These are phyloP conservation scores for Daktulosphaira vitifoliae DNA, from an alignment of 1,140 invertebrate genomes.

Conservation along the genomic window DNA sequence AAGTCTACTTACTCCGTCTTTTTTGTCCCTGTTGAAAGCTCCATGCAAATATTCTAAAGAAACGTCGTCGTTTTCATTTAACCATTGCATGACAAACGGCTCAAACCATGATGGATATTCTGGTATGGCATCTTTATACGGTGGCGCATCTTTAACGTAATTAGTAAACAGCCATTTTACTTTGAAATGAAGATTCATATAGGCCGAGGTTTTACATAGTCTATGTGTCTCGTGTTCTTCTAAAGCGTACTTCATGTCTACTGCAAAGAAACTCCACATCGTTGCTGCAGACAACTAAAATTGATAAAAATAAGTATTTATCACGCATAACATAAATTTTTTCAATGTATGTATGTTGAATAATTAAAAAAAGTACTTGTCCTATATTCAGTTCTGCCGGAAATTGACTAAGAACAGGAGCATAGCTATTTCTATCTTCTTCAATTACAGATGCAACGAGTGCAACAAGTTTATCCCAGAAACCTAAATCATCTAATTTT, in stretches of 20 bases:
- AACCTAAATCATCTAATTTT: slow-evolving; percentile 83
- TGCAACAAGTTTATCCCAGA: slow-evolving; percentile 97
- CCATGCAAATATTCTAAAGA: slow-evolving; percentile 97
- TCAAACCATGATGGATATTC: slow-evolving; percentile 99
- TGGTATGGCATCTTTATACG: slow-evolving; percentile 73
- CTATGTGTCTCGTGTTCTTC: slow-evolving; percentile 96
- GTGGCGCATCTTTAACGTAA: slow-evolving; percentile 96
- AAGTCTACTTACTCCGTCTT: slow-evolving; percentile 78
- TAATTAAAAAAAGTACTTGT: slow-evolving; percentile 49
- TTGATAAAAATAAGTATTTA: slow-evolving; percentile 36
- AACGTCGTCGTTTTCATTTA: slow-evolving; percentile 99
- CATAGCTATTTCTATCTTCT: slow-evolving; percentile 96
- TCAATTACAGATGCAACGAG: slow-evolving; percentile 97
- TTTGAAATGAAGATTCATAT: slow-evolving; percentile 99
- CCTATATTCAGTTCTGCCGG: slow-evolving; percentile 86
- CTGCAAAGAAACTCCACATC: slow-evolving; percentile 94
- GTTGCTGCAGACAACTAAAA: slow-evolving; percentile 85
- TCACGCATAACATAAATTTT: neutral
- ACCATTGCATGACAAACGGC: slow-evolving; percentile 99
- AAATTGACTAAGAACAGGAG: slow-evolving; percentile 96
- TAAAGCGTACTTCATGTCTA: slow-evolving; percentile 95
- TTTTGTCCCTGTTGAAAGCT: slow-evolving; percentile 97
- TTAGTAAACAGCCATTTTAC: slow-evolving; percentile 98
- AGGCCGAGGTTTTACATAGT: slow-evolving; percentile 93
- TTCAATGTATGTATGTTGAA: neutral